Conservation (phyloP, 2,113 vertebrate species). For the Xenopus laevis region DNA sequence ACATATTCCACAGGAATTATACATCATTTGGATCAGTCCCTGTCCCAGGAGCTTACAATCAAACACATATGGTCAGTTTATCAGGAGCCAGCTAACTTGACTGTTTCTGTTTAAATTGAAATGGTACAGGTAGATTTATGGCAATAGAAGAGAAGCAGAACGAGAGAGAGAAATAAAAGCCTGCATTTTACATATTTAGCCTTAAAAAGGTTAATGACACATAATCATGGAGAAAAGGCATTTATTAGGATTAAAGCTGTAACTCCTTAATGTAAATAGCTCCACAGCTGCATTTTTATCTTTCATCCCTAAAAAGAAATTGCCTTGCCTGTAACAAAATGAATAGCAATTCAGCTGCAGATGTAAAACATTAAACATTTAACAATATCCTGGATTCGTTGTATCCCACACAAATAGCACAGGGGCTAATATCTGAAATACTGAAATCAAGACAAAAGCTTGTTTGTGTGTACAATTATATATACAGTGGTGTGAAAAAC, state of each 20-base stretch:
- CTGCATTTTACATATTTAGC: too few relatives aligned
- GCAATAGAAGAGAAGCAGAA: too few relatives aligned
- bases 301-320: neutral
- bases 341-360: neutral
- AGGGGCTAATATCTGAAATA: neutral
- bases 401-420: neutral
- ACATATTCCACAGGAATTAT: too few relatives aligned
- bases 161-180: too few relatives aligned
- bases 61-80: too few relatives aligned
- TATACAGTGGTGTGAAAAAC: too few relatives aligned
- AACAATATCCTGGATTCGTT: neutral
- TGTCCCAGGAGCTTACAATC: too few relatives aligned
- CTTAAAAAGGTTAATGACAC: neutral
- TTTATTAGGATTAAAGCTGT: neutral
- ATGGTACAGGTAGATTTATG: too few relatives aligned
- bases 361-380: neutral
- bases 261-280: neutral
- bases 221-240: neutral
- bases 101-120: too few relatives aligned
- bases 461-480: too few relatives aligned
- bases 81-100: too few relatives aligned
- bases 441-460: neutral
- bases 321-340: neutral
- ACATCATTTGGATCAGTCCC: too few relatives aligned
- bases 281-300: constrained; percentile 1